These are phyloP conservation scores for Isoperla grammatica DNA, from an alignment of 2,888 invertebrate genomes.

Conservation along the genomic window DNA sequence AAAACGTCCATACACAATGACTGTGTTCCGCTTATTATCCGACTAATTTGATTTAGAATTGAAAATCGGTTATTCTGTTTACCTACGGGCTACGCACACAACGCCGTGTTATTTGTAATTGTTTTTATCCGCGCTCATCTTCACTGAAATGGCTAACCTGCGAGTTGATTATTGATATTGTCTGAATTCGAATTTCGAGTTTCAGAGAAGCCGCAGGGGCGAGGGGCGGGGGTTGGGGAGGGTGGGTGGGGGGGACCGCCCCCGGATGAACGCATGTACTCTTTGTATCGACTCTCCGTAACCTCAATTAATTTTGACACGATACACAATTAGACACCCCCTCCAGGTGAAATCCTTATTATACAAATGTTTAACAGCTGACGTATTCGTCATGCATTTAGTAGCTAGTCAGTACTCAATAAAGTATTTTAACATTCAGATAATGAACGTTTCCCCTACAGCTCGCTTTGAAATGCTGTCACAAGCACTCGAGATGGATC, in stretches of 20 bases:
- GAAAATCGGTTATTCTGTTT: conserved; percentile 22
- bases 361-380: conserved; percentile 20
- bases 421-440: conserved; percentile 26
- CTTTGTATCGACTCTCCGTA: conserved; percentile 18
- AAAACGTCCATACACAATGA: conserved; percentile 10
- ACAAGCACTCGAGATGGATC: conserved; percentile 22
- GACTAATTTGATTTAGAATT: conserved; percentile 28
- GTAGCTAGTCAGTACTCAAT: conserved; percentile 22
- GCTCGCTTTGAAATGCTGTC: conserved; percentile 26
- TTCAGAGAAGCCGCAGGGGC: not conserved
- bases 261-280: no score
- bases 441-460: conserved; percentile 25
- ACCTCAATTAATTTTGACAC: conserved; percentile 26
- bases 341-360: conserved; percentile 23
- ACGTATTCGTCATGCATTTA: conserved; percentile 24
- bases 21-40: conserved; percentile 21
- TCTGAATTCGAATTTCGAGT: conserved; percentile 8
- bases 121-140: conserved; percentile 14
- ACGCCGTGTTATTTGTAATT: conserved; percentile 9
- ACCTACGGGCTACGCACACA: conserved; percentile 8
- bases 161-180: conserved; percentile 15
- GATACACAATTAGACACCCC: conserved; percentile 22
- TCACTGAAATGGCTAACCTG: conserved; percentile 5
- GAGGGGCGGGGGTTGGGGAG: no score
- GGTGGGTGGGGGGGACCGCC: no score